Conservation (phyloP, 2,888 invertebrate genomes). For the Drosophila antonietae region DNA sequence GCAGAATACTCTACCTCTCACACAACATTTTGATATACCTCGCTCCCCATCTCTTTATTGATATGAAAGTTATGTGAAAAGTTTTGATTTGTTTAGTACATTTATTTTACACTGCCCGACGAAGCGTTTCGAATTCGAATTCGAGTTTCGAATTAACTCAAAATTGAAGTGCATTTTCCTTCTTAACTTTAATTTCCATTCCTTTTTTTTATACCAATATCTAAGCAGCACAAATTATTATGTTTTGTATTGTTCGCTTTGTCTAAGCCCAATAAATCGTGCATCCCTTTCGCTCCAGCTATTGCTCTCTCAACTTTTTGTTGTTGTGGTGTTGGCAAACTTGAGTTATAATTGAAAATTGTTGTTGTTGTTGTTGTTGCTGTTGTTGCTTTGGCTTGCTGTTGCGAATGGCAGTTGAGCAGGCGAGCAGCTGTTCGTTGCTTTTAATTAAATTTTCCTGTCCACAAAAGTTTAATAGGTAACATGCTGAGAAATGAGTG, state of each 20-base stretch:
- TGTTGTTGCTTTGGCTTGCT: conserved; percentile 10
- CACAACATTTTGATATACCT: conserved; percentile 1
- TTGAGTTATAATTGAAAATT: conserved; percentile 79
- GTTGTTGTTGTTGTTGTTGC: conserved; percentile 39
- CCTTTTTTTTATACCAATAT: conserved; percentile 41
- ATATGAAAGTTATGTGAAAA: conserved; percentile 79
- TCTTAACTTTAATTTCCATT: conserved; percentile 19
- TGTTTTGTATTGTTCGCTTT: conserved; percentile 26
- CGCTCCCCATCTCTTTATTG: conserved; percentile 43
- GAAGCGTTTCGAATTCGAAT: conserved; percentile 42
- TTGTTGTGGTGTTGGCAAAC: conserved; percentile 55
- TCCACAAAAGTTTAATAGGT: conserved; percentile 79
- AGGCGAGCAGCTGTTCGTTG: conserved; percentile 71
- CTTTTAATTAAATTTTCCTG: conserved; percentile 78
- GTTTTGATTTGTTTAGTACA: conserved; percentile 80
- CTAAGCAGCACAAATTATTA: conserved; percentile 13
- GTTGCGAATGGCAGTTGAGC: conserved; percentile 40
- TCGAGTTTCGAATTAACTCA: conserved; percentile 66
- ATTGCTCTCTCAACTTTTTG: conserved; percentile 51
- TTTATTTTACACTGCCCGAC: conserved; percentile 59
- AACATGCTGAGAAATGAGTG: conserved; percentile 75
- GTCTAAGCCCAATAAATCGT: conserved; percentile 29
- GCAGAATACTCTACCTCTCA: not conserved
- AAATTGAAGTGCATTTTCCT: conserved; percentile 53
- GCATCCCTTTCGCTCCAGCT: conserved; percentile 38